phyloP scores from a whole-genome alignment of 2,888 invertebrate genomes.

The Drosophila sordidula region DNA sequence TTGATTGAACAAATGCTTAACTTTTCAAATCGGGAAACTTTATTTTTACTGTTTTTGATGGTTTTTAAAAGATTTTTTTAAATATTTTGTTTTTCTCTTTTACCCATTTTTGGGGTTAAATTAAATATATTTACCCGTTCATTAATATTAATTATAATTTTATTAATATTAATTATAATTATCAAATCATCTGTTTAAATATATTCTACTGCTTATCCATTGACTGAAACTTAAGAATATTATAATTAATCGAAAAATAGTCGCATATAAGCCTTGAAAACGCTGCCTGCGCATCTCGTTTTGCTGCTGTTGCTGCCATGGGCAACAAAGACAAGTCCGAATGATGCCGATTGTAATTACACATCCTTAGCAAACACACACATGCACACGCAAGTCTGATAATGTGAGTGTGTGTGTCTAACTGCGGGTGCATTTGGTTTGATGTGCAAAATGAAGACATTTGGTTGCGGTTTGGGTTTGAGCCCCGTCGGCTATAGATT shows the following conservation, averaged over 20 bases:
- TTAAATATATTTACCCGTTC: no score
- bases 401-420: slow-evolving; percentile 13
- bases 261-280: slow-evolving; percentile 37
- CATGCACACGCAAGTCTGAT: slow-evolving; percentile 13
- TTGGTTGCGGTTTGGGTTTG: slow-evolving; percentile 71
- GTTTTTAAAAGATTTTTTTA: no score
- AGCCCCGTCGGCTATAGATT: slow-evolving; percentile 70
- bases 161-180: no score
- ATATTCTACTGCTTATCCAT: no score
- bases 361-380: slow-evolving; percentile 64
- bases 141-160: no score
- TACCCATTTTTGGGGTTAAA: no score
- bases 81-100: no score
- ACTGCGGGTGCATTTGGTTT: slow-evolving; percentile 68
- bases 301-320: slow-evolving; percentile 11
- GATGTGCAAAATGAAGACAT: slow-evolving; percentile 77
- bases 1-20: no score
- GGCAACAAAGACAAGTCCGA: slow-evolving; percentile 63
- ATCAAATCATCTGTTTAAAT: no score
- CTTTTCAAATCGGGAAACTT: no score
- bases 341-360: slow-evolving; percentile 75
- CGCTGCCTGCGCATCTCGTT: slow-evolving; percentile 11
- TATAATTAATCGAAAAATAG: slow-evolving; percentile 1
- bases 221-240: no score
- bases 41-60: no score